Evolutionary conservation across 1,140 invertebrate species (phyloP), one percentile per base, ranked within the genome.

Genomic region (Camponotus vicinus): DNA sequence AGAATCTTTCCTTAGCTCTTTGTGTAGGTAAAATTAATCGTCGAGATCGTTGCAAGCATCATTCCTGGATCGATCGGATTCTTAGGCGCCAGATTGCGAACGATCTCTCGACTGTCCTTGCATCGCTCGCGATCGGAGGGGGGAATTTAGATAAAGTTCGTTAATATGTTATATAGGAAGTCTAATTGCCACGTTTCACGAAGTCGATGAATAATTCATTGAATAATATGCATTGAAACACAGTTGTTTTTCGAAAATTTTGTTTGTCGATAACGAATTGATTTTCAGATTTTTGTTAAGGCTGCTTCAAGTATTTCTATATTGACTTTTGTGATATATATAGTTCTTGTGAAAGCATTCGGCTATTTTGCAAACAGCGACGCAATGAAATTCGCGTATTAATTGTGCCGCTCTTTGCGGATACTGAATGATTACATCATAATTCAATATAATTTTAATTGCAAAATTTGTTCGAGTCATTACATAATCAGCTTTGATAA

Each of bases 21-120:
- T 11, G 15, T 37, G 5, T 18, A 52, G 18, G 15, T 15, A 75
- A 89, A 86, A 55, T 66, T 27, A 34, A 32, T 61, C 1, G 8
- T 27, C 15, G 45, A 84, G 32, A 59, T 71, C 70, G 57, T 66
- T 83, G 84, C 55, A 42, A 13, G 88, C 21, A 40, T 11, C 78
- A 59, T n/a, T 89, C 67, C 0, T 69, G 18, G 6, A 70, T 45
- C 61, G 75, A 15, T 79, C 59, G 42, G 37, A 64, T 15, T 90
- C 80, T 75, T 88, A 63, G 86, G 77, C 82, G 86, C 77, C 73
- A 77, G 86, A 64, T 34, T 45, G 59, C 64, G 66, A 77, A 66
- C 63, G 73, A 64, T 40, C 11, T 32, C 9, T 27, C 18, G 78
- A 86, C 70, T 64, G 70, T 73, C 6, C 61, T 67, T 84, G 32